Base-by-base conservation (phyloP, 1,140 invertebrate genomes). In the Pogonomyrmex barbatus region DNA sequence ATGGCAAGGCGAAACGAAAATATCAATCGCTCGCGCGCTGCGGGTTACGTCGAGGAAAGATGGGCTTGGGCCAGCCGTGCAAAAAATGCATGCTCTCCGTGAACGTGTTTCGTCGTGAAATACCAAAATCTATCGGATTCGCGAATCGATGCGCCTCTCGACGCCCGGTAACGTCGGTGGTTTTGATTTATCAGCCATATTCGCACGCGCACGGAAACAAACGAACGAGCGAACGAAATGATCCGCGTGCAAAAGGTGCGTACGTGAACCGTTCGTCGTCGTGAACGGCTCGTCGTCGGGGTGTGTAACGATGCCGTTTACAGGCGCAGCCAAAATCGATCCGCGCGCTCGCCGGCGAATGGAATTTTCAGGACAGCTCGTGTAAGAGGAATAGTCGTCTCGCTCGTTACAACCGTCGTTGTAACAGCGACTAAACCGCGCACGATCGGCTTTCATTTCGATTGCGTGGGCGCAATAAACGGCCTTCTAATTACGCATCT, bases 391-490 rank as follows among this genome's bases (percentile, higher is more conserved):
- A 83, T 47, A 67, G 70, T 67, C 36, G 36, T 50, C 17, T 42
- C 30, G 68, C 68, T 83, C 68, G 79, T 83, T 83, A 83, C 45
- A 30, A 30, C 2, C 39, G 50, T 36, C 68, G 56, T 62, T 62
- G 79, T 42, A 73, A 30, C 30, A 33, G 30, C 78, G 39, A 58
- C 79, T 83, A 75, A 68, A 12, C 17, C 45, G 78, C 54, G 39
- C 39, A 30, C 79, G 68, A 60, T 36, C 42, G 79, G 68, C 68
- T 83, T 83, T 75, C 68, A 83, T 83, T 83, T 58, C 68, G 68
- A 83, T 83, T 83, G 79, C 79, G 68, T 24, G 79, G 54, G 54
- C 54, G 79, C 79, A 75, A 75, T 83, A 60, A 83, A 83, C 68
- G 79, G 10, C 4, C 68, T 75, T 83, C 56, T 83, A 83, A 83